Conservation (phyloP, 2,888 invertebrate genomes). For the Lithophane leautieri region DNA sequence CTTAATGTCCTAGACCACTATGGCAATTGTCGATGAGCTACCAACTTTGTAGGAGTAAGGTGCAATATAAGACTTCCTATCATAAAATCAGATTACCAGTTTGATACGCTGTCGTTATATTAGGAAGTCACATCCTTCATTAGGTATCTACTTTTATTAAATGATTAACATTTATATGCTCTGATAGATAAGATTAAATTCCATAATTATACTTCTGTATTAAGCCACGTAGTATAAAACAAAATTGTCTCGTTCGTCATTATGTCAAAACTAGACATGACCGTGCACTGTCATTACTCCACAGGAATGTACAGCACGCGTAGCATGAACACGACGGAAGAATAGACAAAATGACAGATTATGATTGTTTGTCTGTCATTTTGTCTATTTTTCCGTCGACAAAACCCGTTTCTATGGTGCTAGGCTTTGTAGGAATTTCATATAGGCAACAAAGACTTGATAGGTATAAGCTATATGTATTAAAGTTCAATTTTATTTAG, state of each 20-base stretch:
- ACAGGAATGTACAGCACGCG: not conserved
- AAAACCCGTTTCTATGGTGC: no score
- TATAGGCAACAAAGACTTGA: not conserved
- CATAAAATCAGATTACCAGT: constrained; percentile 7
- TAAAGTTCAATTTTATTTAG: no score
- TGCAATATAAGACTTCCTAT: not conserved
- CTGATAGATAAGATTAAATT: constrained; percentile 9
- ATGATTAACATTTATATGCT: not conserved
- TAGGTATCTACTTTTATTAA: not conserved
- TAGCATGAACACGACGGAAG: no score
- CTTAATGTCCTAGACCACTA: no score
- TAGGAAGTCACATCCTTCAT: constrained; percentile 3
- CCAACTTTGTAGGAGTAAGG: not conserved
- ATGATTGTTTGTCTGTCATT: no score
- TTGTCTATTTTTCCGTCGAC: no score
- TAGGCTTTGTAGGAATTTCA: constrained; percentile 5
- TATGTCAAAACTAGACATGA: constrained; percentile 18
- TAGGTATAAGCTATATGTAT: no score
- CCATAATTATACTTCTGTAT: constrained; percentile 2
- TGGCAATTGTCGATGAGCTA: not conserved
- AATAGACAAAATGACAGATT: no score
- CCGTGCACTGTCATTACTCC: constrained; percentile 23
- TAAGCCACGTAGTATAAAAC: not conserved
- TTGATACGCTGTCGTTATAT: constrained; percentile 1
- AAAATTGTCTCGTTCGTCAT: constrained; percentile 20